phyloP scores from a whole-genome alignment of 2,113 vertebrate genomes.

The Nanger granti region DNA sequence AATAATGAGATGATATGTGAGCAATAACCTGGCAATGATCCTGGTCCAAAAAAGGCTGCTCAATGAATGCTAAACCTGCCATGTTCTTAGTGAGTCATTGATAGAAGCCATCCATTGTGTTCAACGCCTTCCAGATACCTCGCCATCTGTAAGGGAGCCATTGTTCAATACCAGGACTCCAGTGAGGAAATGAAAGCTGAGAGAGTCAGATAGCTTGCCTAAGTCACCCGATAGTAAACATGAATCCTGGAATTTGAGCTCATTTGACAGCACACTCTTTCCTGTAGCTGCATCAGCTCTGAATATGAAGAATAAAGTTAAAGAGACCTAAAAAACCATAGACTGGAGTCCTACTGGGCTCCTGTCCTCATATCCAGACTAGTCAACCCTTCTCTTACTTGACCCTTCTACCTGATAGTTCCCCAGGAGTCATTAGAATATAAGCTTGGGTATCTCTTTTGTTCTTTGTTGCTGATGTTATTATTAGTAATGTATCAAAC shows the following conservation, averaged over 20 bases:
- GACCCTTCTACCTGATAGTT: background rate
- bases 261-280: background rate
- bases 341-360: background rate
- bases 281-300: background rate
- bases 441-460: background rate
- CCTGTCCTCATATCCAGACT: background rate
- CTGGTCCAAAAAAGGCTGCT: background rate
- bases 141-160: background rate
- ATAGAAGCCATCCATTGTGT: background rate
- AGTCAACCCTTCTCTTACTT: background rate
- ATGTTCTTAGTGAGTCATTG: background rate
- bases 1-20: conserved; percentile 12
- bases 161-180: background rate
- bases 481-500: background rate
- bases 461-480: background rate
- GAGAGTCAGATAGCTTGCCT: background rate
- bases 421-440: background rate
- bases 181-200: conserved; percentile 17
- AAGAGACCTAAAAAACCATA: background rate
- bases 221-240: background rate
- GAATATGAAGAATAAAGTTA: background rate
- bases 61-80: background rate
- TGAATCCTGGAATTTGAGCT: conserved; percentile 26
- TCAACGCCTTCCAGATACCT: background rate
- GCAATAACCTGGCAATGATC: background rate